A percentile compares a stretch with the other conserved stretches of the same genome.
phyloP scores from a whole-genome alignment of 2,888 invertebrate genomes.

The Cerastis leucographa region DNA sequence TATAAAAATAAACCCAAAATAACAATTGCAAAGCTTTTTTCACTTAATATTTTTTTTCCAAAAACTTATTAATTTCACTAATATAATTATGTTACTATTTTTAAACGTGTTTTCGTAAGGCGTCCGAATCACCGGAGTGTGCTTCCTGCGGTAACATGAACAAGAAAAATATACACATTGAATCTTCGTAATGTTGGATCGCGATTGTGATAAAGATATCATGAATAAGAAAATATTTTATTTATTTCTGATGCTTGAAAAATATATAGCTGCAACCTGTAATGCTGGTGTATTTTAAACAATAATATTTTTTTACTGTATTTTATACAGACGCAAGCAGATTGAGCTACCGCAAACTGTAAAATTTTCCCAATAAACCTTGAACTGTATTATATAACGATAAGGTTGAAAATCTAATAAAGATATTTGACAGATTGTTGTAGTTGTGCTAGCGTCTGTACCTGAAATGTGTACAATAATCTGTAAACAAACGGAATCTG shows the following conservation, averaged over 20 bases:
- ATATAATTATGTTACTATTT: neutral
- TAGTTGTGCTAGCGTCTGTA: too few relatives aligned
- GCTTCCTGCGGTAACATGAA: slow-evolving; percentile 25
- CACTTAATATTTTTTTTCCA: neutral
- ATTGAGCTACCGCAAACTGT: too few relatives aligned
- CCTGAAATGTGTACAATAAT: too few relatives aligned
- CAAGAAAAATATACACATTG: neutral
- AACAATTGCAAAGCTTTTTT: neutral
- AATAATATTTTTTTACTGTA: too few relatives aligned
- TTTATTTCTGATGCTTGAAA: neutral
- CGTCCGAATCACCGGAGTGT: slow-evolving; percentile 12
- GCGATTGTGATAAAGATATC: neutral
- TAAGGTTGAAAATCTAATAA: too few relatives aligned
- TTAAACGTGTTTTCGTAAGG: neutral
- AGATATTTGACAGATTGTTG: too few relatives aligned
- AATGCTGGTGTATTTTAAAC: neutral
- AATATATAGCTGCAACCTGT: neutral
- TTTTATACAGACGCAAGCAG: too few relatives aligned
- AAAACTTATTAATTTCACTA: neutral
- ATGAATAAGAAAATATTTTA: slow-evolving; percentile 1
- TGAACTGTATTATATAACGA: too few relatives aligned
- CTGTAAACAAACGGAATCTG: too few relatives aligned
- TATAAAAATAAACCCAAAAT: neutral
- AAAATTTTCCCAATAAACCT: too few relatives aligned
- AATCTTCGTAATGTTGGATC: neutral